Conservation (phyloP, 2,113 vertebrate genomes). For the Plotosus lineatus region DNA sequence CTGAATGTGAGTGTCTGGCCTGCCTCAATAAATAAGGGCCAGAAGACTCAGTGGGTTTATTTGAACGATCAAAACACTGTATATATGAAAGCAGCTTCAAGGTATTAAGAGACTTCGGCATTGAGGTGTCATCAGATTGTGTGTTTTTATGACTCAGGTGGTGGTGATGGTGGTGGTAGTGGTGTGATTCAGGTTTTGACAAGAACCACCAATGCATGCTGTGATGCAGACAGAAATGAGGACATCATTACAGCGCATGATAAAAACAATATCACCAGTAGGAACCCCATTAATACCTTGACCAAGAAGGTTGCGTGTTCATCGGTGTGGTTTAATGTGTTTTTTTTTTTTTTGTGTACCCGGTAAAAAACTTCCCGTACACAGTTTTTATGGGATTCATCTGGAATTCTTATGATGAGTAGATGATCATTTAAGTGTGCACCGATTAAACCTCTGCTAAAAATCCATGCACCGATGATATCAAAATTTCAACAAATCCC, state of each 20-base stretch:
- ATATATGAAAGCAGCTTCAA: background rate
- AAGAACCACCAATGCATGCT: background rate
- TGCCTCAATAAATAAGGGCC: background rate
- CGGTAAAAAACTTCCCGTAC: too few relatives aligned
- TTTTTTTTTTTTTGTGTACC: too few relatives aligned
- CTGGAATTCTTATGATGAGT: too few relatives aligned
- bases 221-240: background rate
- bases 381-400: too few relatives aligned
- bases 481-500: too few relatives aligned
- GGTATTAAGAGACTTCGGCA: background rate
- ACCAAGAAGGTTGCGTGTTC: too few relatives aligned
- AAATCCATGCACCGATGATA: too few relatives aligned
- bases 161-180: too few relatives aligned
- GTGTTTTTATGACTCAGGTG: background rate
- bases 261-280: background rate
- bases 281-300: too few relatives aligned
- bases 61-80: background rate
- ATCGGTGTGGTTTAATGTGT: too few relatives aligned
- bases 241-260: background rate
- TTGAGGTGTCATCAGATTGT: background rate
- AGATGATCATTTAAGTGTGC: too few relatives aligned
- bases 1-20: background rate
- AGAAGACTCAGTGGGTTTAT: background rate
- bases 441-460: too few relatives aligned
- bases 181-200: background rate